Percentiles rank a stretch among this genome's conserved stretches.
Conservation (phyloP, 2,888 invertebrate genomes). For the Caenorhabditis sinica region DNA sequence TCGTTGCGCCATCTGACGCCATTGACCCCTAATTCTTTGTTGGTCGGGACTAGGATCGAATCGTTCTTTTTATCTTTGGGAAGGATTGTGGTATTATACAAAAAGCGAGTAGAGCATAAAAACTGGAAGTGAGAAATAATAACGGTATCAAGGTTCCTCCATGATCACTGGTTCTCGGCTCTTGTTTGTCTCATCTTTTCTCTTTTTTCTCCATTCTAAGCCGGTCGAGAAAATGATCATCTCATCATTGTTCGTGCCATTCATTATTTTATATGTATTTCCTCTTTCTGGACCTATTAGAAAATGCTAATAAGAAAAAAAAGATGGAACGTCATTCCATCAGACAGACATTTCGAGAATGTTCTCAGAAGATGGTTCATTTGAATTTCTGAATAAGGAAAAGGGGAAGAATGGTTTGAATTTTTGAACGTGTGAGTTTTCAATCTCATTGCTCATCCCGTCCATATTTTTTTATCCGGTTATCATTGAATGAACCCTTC, state of each 20-base stretch:
- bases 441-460: neutral
- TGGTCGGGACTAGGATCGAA: neutral
- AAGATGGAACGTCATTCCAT: slow-evolving; percentile 26
- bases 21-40: neutral
- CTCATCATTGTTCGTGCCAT: slow-evolving; percentile 38
- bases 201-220: slow-evolving; percentile 3
- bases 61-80: neutral
- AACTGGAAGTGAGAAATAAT: neutral
- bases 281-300: slow-evolving; percentile 42
- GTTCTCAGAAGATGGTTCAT: neutral
- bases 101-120: neutral
- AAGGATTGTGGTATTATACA: neutral
- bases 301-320: slow-evolving; percentile 26
- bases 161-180: slow-evolving; percentile 28
- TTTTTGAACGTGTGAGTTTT: slow-evolving; percentile 20
- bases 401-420: slow-evolving; percentile 9
- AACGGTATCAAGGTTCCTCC: slow-evolving; percentile 28
- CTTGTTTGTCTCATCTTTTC: slow-evolving; percentile 19
- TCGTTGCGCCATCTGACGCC: slow-evolving; percentile 16
- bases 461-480: neutral
- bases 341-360: slow-evolving; percentile 6
- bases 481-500: neutral
- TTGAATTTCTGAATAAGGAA: slow-evolving; percentile 2
- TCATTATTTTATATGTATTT: slow-evolving; percentile 35
- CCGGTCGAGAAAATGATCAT: slow-evolving; percentile 12